Evolutionary conservation across 2,888 invertebrate species (phyloP).

Genomic region (Ernsta delagoae): DNA sequence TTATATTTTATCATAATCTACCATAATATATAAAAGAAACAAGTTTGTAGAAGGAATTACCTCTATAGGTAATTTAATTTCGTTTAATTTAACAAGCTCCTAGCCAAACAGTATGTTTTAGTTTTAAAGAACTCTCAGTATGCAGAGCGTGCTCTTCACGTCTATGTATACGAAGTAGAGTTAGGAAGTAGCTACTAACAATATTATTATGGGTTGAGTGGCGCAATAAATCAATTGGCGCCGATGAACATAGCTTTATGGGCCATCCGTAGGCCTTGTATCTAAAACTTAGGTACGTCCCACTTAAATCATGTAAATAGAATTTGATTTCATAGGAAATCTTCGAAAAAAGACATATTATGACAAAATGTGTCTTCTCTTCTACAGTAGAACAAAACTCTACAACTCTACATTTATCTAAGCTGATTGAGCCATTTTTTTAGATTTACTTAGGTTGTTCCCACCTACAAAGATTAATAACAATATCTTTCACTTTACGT

Average conservation of each 20-base stretch:
- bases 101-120: background rate
- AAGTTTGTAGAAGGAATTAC: too few relatives aligned
- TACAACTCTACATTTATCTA: background rate
- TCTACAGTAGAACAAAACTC: background rate
- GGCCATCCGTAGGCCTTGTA: constrained; percentile 48
- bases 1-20: too few relatives aligned
- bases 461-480: too few relatives aligned
- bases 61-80: too few relatives aligned
- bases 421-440: background rate
- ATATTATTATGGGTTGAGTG: constrained; percentile 69
- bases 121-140: constrained; percentile 12
- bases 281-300: too few relatives aligned
- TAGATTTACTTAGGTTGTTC: background rate
- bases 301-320: constrained; percentile 2
- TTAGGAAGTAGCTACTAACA: constrained; percentile 55
- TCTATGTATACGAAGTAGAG: constrained; percentile 51
- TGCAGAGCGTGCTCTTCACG: constrained; percentile 43
- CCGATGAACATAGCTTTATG: constrained; percentile 65
- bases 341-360: background rate
- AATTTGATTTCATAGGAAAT: background rate
- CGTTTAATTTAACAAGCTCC: background rate
- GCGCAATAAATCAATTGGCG: constrained; percentile 72
- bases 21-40: too few relatives aligned
- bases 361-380: background rate
- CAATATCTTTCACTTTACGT: too few relatives aligned